Base-by-base conservation (phyloP, 1,140 invertebrate species). In the Saccostrea echinata region DNA sequence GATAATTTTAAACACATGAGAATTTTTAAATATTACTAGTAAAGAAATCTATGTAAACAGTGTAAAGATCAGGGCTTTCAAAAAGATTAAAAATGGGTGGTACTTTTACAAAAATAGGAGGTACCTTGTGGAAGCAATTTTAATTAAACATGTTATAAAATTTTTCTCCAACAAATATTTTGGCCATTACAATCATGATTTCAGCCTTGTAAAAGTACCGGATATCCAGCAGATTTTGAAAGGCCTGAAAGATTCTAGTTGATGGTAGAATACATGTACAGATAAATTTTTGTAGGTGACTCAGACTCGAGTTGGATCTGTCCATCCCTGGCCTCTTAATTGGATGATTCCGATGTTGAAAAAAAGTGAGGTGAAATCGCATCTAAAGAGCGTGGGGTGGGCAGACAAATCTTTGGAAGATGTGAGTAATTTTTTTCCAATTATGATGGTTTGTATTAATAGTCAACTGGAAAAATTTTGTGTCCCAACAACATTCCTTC, bases 241-340 rank as follows among this genome's bases (percentile, higher is more conserved):
- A n/a, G n/a, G n/a, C n/a, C n/a, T n/a, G n/a, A 64, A 64, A n/a
- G 21, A 21, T 64, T 13, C 24, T 64, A 64, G 8, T 64, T 24
- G 18, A 6, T 0, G 6, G 43, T 43, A 2, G 43, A 43, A 6
- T 43, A 43, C 43, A 4, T 43, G 43, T 43, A 43, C 43, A 43
- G 4, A 43, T 43, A 2, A 43, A 8, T 43, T 43, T 43, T 6
- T 43, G 43, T 43, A 94, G 94, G 93, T 98, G 0, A 99, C 98
- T 0, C 97, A 97, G 86, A 96, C 96, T 0, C 96, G 98, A 27
- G 97, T 98, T 94, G 97, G 98, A 0, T 97, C 97, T 1, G 97
- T 98, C 1, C 98, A 98, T 95, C 98, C 98, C 0, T 99, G 98
- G 97, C 98, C 99, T 0, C 94, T 99, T 0, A 98, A 98, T 93